Evolutionary conservation across 2,888 invertebrate genomes (phyloP).

Genomic region (Eledona agricola): DNA sequence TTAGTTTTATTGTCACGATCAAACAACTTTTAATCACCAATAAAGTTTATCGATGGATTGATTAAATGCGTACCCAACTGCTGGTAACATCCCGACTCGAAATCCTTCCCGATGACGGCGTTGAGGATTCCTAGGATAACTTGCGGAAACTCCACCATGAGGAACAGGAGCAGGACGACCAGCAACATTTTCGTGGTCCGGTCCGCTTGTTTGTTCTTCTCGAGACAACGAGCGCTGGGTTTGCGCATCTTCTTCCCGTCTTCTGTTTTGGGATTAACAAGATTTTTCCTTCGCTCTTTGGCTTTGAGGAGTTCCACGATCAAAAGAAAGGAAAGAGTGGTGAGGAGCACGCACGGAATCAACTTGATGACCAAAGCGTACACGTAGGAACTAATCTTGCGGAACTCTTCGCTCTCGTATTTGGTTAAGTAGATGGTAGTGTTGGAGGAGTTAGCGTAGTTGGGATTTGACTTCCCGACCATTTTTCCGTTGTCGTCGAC

Average conservation of each 20-base stretch:
- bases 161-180: conserved; percentile 83
- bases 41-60: conserved; percentile 5
- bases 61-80: conserved; percentile 69
- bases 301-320: conserved; percentile 82
- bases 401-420: conserved; percentile 41
- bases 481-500: conserved; percentile 63
- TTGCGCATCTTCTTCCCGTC: conserved; percentile 52
- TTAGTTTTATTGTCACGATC: conserved; percentile 4
- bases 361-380: conserved; percentile 93
- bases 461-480: conserved; percentile 31
- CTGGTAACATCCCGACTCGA: conserved; percentile 81
- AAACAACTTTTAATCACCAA: conserved; percentile 17
- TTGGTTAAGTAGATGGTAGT: conserved; percentile 41
- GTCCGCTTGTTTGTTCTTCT: conserved; percentile 74
- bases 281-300: conserved; percentile 72
- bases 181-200: conserved; percentile 90
- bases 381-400: conserved; percentile 75
- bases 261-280: conserved; percentile 63
- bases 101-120: conserved; percentile 76
- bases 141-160: conserved; percentile 90
- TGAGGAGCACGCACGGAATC: conserved; percentile 87
- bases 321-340: conserved; percentile 79
- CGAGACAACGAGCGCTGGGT: conserved; percentile 52
- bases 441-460: conserved; percentile 33
- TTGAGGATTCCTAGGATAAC: conserved; percentile 82